A percentile compares a stretch with the other conserved stretches of the same genome.
Conservation (phyloP, 1,140 invertebrate species). For the Oncopodura yosiiana region DNA sequence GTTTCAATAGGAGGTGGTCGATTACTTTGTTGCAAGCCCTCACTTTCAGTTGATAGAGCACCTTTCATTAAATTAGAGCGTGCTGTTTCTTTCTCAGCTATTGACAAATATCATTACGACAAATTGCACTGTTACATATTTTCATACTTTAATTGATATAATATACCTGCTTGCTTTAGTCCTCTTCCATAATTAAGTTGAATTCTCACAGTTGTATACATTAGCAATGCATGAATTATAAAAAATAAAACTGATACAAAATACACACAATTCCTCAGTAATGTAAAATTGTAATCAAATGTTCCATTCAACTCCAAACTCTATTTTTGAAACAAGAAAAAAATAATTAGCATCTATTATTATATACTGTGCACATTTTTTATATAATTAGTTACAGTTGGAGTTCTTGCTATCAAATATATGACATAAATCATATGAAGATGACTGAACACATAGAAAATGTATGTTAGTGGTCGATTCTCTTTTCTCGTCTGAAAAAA, state of each 20-base stretch:
- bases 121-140: background rate
- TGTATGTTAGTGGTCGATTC: conserved; percentile 13
- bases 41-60: background rate
- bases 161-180: conserved; percentile 20
- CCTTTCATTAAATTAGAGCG: background rate
- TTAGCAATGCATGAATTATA: background rate
- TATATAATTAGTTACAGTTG: background rate
- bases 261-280: too few relatives aligned
- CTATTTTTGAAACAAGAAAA: too few relatives aligned
- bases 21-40: background rate
- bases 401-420: conserved; percentile 7
- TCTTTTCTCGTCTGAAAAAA: conserved; percentile 8
- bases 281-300: too few relatives aligned
- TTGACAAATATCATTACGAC: background rate
- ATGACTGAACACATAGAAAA: conserved; percentile 17
- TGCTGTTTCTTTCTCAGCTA: conserved; percentile 12
- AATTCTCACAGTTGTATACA: conserved; percentile 1
- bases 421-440: conserved; percentile 15
- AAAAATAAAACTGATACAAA: background rate
- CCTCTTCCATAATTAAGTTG: conserved; percentile 14
- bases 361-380: too few relatives aligned
- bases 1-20: background rate
- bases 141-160: background rate
- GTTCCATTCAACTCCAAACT: too few relatives aligned
- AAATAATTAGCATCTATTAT: too few relatives aligned